Evolutionary conservation across 2,888 invertebrate species (phyloP), one percentile per base, ranked within the genome.

Genomic region (Caenorhabditis imperialis): DNA sequence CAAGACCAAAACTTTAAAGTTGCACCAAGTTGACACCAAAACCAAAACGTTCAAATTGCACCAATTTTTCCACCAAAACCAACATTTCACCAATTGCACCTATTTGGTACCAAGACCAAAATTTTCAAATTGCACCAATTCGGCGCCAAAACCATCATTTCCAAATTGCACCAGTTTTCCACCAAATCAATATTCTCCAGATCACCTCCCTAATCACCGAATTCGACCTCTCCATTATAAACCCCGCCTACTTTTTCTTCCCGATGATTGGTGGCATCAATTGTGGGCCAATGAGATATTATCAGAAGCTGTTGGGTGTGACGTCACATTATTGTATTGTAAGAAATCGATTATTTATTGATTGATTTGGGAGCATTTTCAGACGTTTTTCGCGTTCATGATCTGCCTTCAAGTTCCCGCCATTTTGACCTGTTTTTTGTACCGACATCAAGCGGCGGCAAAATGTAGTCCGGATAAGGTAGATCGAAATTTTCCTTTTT

Each of bases 211-310:
- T 71, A 3, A 18, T 71, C 6, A 71, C 70, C 6, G 70, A 71
- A 37, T 50, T 71, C n/a, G 53, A 71, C 16, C n/a, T 71, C 1
- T 71, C 70, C 0, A 35, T 71, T 16, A 16, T 62, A 12, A 71
- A 61, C 37, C 70, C 70, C 5, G 61, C 70, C 1, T 71, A 71
- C 38, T 71, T 71, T 16, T 71, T 58, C 35, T 71, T 71, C 45
- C 70, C 70, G 37, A 71, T 71, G 55, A 71, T 62, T 18, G 70
- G 70, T 12, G 70, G 70, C 0, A 71, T 71, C 20, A 62, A 71
- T 62, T 71, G 70, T 45, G 70, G 70, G 44, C 6, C 30, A 0
- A 44, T 54, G 44, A 35, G 58, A 14, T 42, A 27, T 1, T 50
- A 38, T 51, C 70, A 71, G 45, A 45, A 57, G 3, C 6, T 14